A percentile compares a stretch with the other conserved stretches of the same genome.
Evolutionary conservation across 1,140 invertebrate genomes (phyloP).

Genomic region (Diploscapter pachys): DNA sequence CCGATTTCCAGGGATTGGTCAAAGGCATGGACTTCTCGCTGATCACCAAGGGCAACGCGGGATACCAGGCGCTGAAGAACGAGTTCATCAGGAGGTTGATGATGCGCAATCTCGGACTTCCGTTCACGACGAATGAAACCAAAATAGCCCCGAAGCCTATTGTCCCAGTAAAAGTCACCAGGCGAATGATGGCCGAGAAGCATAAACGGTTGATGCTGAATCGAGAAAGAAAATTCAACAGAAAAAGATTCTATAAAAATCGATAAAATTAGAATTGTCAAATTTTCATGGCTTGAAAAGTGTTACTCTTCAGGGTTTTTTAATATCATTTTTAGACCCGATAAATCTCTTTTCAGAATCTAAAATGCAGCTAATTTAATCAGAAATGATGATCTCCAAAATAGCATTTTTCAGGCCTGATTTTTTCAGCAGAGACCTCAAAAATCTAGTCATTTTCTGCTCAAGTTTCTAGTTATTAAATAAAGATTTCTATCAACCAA

Average conservation of each 20-base stretch:
- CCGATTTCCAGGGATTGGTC: constrained; percentile 48
- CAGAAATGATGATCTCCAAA: too few species aligned
- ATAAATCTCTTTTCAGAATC: too few species aligned
- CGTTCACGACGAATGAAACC: constrained; percentile 6
- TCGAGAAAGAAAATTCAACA: constrained; percentile 5
- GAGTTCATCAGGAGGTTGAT: constrained; percentile 48
- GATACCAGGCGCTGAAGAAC: constrained; percentile 44
- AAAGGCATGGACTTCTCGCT: constrained; percentile 49
- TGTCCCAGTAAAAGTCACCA: constrained; percentile 40
- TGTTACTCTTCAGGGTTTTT: neutral
- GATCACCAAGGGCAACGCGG: constrained; percentile 45
- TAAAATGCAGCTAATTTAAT: too few species aligned
- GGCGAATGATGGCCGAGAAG: constrained; percentile 24
- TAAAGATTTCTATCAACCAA: too few species aligned
- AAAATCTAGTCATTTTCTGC: neutral
- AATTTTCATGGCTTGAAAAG: too few species aligned
- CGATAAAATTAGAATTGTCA: neutral
- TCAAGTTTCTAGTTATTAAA: neutral
- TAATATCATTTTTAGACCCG: too few species aligned
- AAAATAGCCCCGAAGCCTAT: constrained; percentile 28
- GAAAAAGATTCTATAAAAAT: neutral
- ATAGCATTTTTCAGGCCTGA: constrained; percentile 10
- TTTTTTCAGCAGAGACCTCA: neutral
- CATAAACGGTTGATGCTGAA: neutral
- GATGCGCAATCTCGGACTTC: constrained; percentile 33